These are phyloP conservation scores for Epistrophella euchroma DNA, from an alignment of 2,888 invertebrate genomes.

Conservation along the genomic window DNA sequence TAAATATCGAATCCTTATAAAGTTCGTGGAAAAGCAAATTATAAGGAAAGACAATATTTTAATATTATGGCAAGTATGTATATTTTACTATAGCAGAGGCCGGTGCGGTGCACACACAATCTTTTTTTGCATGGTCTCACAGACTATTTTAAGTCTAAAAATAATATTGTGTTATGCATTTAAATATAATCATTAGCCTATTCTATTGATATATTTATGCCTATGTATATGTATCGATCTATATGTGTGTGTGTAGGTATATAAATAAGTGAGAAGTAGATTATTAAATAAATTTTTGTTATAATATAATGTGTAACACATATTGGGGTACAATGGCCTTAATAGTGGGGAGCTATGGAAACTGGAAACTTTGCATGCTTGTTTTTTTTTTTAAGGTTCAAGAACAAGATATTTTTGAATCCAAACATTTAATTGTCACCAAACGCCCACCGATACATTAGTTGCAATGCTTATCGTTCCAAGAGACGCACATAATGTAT, in stretches of 20 bases:
- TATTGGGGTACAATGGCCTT: neutral
- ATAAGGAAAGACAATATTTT: slow-evolving; percentile 16
- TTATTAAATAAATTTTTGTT: slow-evolving; percentile 4
- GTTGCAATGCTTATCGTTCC: neutral
- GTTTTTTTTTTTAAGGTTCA: neutral
- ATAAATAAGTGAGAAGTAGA: no score
- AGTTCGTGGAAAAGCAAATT: neutral
- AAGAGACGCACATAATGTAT: no score
- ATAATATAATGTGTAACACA: neutral
- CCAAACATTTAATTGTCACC: neutral
- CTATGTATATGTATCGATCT: neutral
- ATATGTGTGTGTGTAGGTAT: neutral
- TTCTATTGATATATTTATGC: neutral
- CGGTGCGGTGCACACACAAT: neutral
- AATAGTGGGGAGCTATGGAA: neutral
- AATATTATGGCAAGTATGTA: neutral
- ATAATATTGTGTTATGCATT: slow-evolving; percentile 44
- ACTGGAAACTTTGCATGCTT: neutral
- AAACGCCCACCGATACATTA: neutral
- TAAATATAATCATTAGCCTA: slow-evolving; percentile 24
- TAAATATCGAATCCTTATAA: slow-evolving; percentile 15
- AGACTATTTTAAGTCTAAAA: slow-evolving; percentile 23
- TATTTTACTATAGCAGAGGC: neutral
- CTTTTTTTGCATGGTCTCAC: neutral
- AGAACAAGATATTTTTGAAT: neutral